These are phyloP conservation scores for Fundulus diaphanus DNA, from an alignment of 2,797 vertebrate genomes.

Conservation along the genomic window DNA sequence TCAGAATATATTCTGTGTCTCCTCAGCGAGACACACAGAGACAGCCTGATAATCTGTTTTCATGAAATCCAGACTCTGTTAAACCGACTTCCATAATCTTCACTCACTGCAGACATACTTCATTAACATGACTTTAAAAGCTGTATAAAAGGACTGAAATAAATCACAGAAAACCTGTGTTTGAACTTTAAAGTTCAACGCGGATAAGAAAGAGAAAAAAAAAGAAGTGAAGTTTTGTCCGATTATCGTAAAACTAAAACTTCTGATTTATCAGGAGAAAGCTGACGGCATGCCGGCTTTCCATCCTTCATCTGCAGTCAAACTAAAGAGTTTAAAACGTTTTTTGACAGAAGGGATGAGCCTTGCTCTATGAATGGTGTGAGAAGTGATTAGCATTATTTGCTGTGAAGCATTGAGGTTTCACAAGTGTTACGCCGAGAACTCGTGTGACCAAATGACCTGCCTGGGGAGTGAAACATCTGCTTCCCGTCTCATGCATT, in stretches of 20 bases:
- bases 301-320: constrained; percentile 36
- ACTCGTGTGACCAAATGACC: constrained; percentile 57
- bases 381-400: constrained; percentile 59
- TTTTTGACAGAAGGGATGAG: constrained; percentile 26
- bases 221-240: constrained; percentile 19
- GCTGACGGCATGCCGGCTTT: constrained; percentile 33
- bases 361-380: constrained; percentile 32
- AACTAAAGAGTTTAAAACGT: constrained; percentile 42
- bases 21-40: constrained; percentile 53
- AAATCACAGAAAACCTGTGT: constrained; percentile 31
- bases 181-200: constrained; percentile 39
- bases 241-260: constrained; percentile 46
- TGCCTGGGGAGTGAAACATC: constrained; percentile 59
- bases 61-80: constrained; percentile 64
- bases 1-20: constrained; percentile 56
- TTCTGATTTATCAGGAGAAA: constrained; percentile 40
- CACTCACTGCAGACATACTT: constrained; percentile 60
- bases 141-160: constrained; percentile 26
- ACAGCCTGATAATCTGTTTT: constrained; percentile 67
- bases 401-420: constrained; percentile 41
- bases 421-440: constrained; percentile 56
- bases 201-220: constrained; percentile 24
- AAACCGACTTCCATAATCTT: constrained; percentile 73
- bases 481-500: constrained; percentile 65
- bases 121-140: constrained; percentile 55